Evolutionary conservation across 2,797 vertebrate genomes (phyloP), one percentile per base, ranked within the genome.

Genomic region (Liparis tanakae): DNA sequence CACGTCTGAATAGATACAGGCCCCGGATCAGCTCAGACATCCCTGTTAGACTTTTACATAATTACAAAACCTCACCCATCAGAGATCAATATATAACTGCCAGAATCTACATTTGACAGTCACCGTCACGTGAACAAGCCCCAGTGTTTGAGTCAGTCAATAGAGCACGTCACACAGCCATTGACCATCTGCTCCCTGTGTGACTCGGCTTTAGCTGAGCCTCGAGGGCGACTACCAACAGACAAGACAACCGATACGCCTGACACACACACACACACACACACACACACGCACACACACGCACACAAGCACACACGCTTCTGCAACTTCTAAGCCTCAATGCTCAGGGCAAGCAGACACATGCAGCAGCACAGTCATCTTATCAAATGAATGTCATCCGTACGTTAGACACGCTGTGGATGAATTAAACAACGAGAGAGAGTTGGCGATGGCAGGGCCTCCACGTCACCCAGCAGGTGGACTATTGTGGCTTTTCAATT

Each of bases 151-250:
- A 79, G 63, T 81, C 82, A 84, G 85, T 87, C 81, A 81, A 83
- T 70, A 76, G 63, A 72, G 61, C 55, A 13, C 30, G 13, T 64
- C 83, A 79, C 44, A 10, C 67, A 37, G 43, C 51, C 74, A 78
- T 50, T 30, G 66, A 86, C 83, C 87, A 88, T 86, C 83, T 91
- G 89, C 41, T 86, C 83, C 63, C 74, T 3, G 69, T 53, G 70
- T 72, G 77, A 73, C 62, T n/a, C 39, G 1, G 66, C 74, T 48
- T 73, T n/a, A 41, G 43, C 58, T 7, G 55, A 70, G 74, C 64
- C 85, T 65, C 3, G 25, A 43, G 80, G 76, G 64, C 22, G 4
- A 62, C 56, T 2, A 70, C 33, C 53, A 53, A 65, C 78, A 81
- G 76, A 78, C 76, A 33, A 62, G 76, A 76, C 75, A 81, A 70